These are phyloP conservation scores for Miichthys miiuy DNA, from an alignment of 2,797 vertebrate species.

Conservation along the genomic window DNA sequence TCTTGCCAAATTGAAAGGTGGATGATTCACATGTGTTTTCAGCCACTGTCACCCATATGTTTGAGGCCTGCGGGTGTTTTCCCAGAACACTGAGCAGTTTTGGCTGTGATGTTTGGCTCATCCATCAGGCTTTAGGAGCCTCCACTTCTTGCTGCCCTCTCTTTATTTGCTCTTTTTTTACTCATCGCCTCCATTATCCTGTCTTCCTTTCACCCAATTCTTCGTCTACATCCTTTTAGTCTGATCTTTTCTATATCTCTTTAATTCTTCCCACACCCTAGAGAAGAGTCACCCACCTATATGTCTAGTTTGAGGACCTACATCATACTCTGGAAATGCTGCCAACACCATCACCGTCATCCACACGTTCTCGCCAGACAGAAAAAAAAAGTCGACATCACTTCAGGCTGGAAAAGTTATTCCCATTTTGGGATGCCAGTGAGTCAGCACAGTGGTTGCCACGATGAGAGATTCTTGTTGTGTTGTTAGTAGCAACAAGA, in stretches of 20 bases:
- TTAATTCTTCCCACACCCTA: constrained; percentile 7
- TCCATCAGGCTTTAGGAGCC: constrained; percentile 41
- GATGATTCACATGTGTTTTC: constrained; percentile 60
- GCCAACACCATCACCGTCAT: constrained; percentile 48
- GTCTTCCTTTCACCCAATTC: neutral
- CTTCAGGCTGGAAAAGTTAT: constrained; percentile 22
- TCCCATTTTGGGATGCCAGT: constrained; percentile 36
- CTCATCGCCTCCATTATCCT: constrained; percentile 9
- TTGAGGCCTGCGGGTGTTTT: constrained; percentile 40
- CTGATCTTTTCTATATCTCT: neutral
- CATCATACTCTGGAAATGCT: constrained; percentile 45
- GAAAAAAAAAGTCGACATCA: constrained; percentile 20
- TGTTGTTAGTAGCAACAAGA: constrained; percentile 72
- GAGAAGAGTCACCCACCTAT: constrained; percentile 23
- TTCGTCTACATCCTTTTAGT: neutral
- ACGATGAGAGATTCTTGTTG: constrained; percentile 47
- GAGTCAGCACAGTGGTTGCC: constrained; percentile 57
- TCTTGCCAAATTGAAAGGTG: constrained; percentile 43
- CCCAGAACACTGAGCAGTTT: constrained; percentile 45
- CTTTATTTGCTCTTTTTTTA: neutral
- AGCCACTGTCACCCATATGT: constrained; percentile 50
- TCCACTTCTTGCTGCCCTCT: constrained; percentile 7
- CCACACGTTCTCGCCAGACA: constrained; percentile 33
- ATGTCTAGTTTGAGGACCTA: constrained; percentile 40
- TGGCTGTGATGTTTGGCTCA: constrained; percentile 48